A percentile compares a stretch with the other conserved stretches of the same genome.
These are phyloP conservation scores for Bovichtus diacanthus DNA, from an alignment of 2,797 vertebrate species.

Conservation along the genomic window DNA sequence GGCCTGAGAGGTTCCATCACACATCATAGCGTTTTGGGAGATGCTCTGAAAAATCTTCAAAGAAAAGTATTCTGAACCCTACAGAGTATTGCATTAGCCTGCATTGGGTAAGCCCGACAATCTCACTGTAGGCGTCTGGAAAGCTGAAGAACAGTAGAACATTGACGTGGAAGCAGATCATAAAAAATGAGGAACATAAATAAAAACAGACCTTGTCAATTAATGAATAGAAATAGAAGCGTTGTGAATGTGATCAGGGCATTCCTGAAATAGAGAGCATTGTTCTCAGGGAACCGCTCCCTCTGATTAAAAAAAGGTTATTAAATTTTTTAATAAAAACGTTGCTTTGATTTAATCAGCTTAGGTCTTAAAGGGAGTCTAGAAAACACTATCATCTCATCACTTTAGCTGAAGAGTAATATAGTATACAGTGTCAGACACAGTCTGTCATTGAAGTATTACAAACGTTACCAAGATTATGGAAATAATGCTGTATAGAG, in stretches of 20 bases:
- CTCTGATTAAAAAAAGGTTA: too few relatives aligned
- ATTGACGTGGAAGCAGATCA: background rate
- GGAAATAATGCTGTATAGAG: background rate
- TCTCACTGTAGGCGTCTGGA: conserved; percentile 4
- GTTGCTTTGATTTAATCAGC: conserved; percentile 18
- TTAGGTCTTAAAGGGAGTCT: conserved; percentile 10
- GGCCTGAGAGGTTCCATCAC: conserved; percentile 22
- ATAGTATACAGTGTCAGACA: conserved; percentile 11
- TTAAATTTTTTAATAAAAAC: too few relatives aligned
- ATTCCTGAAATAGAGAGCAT: too few relatives aligned
- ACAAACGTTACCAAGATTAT: background rate
- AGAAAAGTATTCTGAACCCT: conserved; percentile 17
- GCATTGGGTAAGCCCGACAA: conserved; percentile 20
- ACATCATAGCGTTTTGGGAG: conserved; percentile 24
- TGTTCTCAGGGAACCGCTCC: too few relatives aligned
- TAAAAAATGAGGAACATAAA: background rate
- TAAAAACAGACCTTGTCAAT: conserved; percentile 12
- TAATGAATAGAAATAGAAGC: conserved; percentile 25
- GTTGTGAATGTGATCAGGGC: too few relatives aligned
- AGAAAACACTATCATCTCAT: conserved; percentile 15
- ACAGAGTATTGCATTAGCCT: conserved; percentile 18
- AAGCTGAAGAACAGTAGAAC: background rate
- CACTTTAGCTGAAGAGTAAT: conserved; percentile 18
- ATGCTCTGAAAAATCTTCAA: conserved; percentile 44
- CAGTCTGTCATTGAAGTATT: conserved; percentile 5